phyloP scores from a whole-genome alignment of 2,888 invertebrate genomes.

The Acanthococcus lagerstroemiae region DNA sequence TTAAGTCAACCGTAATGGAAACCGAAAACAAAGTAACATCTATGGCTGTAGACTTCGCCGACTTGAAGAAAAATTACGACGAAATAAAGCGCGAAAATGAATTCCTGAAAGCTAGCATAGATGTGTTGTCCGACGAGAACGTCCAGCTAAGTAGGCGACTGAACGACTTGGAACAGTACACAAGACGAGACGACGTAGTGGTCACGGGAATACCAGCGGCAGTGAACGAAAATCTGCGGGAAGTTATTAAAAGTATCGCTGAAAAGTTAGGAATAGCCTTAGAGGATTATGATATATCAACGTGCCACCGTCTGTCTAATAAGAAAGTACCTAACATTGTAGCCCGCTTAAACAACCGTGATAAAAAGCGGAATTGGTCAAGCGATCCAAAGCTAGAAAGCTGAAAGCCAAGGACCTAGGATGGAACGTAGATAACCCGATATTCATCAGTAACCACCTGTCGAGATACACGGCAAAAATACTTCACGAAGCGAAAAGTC shows the following conservation, averaged over 20 bases:
- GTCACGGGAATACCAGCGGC: background rate
- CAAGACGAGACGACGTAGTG: background rate
- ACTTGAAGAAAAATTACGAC: background rate
- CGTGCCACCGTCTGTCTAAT: background rate
- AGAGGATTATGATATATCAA: background rate
- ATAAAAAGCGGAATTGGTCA: background rate
- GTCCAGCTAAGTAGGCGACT: background rate
- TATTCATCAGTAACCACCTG: too few species aligned
- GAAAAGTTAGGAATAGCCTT: background rate
- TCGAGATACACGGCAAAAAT: too few species aligned
- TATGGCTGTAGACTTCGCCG: background rate
- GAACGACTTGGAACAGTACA: background rate
- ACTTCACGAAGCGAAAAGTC: too few species aligned
- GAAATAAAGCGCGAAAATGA: background rate
- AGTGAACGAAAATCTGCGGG: background rate
- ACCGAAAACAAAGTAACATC: background rate
- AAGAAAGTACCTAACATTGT: background rate
- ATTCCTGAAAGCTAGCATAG: background rate
- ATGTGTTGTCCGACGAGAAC: background rate
- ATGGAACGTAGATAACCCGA: too few species aligned
- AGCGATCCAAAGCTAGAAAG: background rate
- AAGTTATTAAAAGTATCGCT: background rate
- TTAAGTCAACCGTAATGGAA: background rate
- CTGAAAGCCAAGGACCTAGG: background rate
- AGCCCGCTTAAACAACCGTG: background rate